Base-by-base conservation (phyloP, 2,797 vertebrate species). In the Petrocephalus sullivani region DNA sequence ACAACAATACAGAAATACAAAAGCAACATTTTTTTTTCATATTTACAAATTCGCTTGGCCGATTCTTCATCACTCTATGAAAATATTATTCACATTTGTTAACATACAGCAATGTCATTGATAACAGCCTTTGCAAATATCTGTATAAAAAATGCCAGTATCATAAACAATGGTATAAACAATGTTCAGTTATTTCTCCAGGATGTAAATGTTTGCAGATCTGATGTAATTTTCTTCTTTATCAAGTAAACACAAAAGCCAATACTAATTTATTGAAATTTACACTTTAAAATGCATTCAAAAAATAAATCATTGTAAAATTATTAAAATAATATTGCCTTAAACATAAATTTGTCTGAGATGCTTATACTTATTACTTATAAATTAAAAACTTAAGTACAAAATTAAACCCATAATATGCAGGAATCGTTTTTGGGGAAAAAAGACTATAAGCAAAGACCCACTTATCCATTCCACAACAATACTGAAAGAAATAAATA, bases 11-110 rank as follows among this genome's bases (percentile, higher is more conserved):
- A 93, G 92, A 93, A 95, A 94, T 94, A 91, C 64, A 93, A 94
- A 94, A 92, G 90, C 91, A 93, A 94, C 91, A 88, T 90, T 49
- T 93, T 94, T 93, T 94, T 94, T 94, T 95, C 95, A 95, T 98
- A 98, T 99, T 96, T 98, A 99, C 98, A 99, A 96, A 96, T 94
- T 95, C 94, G 94, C 95, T 91, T 95, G 93, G 93, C 94, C 93
- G 94, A 93, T 95, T 93, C 95, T 95, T 93, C 95, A 96, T 96
- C 94, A 95, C 96, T 96, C 97, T 99, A 99, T 97, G 99, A 99
- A 99, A 99, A 99, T 99, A 99, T 96, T 98, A 97, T 99, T 99
- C 97, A 98, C 98, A 98, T 98, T 96, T 96, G 95, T 94, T 96
- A 95, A 96, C 96, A 95, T 95, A 96, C 94, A 95, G 94, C 96